Percentiles rank a stretch among this genome's conserved stretches.
Evolutionary conservation across 2,888 invertebrate genomes (phyloP).

Genomic region (Dendrolimus houi): DNA sequence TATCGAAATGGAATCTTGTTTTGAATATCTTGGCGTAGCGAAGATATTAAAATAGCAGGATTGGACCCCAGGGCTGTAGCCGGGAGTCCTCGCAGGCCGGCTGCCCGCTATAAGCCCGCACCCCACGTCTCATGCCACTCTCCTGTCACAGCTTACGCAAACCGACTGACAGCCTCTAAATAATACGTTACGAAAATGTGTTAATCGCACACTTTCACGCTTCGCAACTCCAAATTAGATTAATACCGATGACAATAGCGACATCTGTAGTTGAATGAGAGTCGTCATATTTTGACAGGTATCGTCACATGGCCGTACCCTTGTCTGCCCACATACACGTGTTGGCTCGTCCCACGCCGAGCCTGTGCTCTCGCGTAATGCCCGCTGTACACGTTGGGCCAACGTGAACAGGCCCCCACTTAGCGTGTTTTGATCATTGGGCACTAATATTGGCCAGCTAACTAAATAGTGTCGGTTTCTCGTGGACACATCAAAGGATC

Average conservation of each 20-base stretch:
- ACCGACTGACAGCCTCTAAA: slow-evolving; percentile 68
- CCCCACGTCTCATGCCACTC: slow-evolving; percentile 64
- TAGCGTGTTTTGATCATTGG: too few species aligned
- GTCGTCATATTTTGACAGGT: slow-evolving; percentile 76
- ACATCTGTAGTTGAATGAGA: slow-evolving; percentile 66
- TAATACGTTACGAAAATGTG: slow-evolving; percentile 74
- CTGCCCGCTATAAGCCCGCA: slow-evolving; percentile 36
- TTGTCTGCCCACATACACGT: slow-evolving; percentile 72
- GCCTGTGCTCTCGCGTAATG: slow-evolving; percentile 20
- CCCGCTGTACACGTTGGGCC: too few species aligned
- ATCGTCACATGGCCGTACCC: slow-evolving; percentile 58
- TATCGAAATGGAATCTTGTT: too few species aligned
- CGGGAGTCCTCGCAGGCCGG: slow-evolving; percentile 15
- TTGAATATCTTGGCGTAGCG: too few species aligned
- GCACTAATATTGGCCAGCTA: too few species aligned
- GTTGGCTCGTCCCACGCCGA: slow-evolving; percentile 51
- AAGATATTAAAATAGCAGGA: background rate
- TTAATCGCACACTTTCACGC: slow-evolving; percentile 74
- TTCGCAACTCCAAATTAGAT: slow-evolving; percentile 67
- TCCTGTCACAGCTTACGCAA: slow-evolving; percentile 75
- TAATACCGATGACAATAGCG: slow-evolving; percentile 63
- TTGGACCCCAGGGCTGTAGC: slow-evolving; percentile 6
- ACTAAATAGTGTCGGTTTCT: too few species aligned
- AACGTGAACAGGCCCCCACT: too few species aligned
- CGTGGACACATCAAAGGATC: too few species aligned